phyloP scores from a whole-genome alignment of 2,888 invertebrate genomes.

The Lymantria dispar region DNA sequence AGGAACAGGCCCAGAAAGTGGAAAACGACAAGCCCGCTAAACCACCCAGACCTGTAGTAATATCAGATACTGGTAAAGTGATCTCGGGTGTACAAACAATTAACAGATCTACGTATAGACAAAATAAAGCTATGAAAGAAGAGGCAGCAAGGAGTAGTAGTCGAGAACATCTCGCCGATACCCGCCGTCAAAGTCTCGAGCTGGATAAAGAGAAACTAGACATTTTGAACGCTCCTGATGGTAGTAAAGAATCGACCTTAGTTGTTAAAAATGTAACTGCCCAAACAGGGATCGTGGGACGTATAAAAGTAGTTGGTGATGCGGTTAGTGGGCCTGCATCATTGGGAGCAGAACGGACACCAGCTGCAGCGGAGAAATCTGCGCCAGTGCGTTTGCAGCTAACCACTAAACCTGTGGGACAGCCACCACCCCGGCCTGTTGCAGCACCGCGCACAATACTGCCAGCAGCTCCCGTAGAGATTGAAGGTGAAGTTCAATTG shows the following conservation, averaged over 20 bases:
- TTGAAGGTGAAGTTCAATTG: conserved; percentile 72
- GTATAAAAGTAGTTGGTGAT: conserved; percentile 67
- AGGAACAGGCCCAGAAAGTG: conserved; percentile 48
- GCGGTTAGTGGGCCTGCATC: conserved; percentile 59
- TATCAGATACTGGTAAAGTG: conserved; percentile 73
- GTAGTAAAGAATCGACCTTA: conserved; percentile 52
- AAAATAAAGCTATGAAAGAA: conserved; percentile 73
- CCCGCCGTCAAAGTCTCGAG: conserved; percentile 80
- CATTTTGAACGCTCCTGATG: conserved; percentile 33
- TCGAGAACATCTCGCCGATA: conserved; percentile 68
- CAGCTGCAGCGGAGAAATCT: conserved; percentile 17
- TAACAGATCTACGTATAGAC: conserved; percentile 82
- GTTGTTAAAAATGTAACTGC: conserved; percentile 67
- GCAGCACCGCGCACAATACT: conserved; percentile 72
- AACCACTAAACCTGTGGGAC: conserved; percentile 35
- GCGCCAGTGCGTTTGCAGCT: conserved; percentile 32
- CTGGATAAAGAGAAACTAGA: conserved; percentile 77
- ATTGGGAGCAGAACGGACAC: conserved; percentile 40
- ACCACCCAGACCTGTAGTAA: conserved; percentile 81
- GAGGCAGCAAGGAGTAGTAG: conserved; percentile 65
- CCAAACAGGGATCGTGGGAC: conserved; percentile 66
- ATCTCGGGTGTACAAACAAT: conserved; percentile 83
- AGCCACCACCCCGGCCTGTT: conserved; percentile 59
- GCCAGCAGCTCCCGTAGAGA: conserved; percentile 40
- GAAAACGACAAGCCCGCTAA: conserved; percentile 82